These are phyloP conservation scores for Empidonax traillii DNA, from an alignment of 2,113 vertebrate genomes.

Conservation along the genomic window DNA sequence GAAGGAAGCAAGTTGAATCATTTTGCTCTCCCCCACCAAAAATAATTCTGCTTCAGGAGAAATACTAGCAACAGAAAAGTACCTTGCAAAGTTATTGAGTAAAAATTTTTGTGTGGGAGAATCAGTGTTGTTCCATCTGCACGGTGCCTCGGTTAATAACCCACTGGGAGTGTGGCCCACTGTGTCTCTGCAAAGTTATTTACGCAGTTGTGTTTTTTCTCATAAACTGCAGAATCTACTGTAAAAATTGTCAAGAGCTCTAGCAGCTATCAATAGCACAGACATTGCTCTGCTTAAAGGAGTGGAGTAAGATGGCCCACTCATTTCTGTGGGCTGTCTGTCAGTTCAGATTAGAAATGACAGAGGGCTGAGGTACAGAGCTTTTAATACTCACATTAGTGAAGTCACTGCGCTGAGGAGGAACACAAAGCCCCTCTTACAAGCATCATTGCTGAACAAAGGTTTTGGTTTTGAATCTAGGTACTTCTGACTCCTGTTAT, in stretches of 20 bases:
- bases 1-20: not conserved
- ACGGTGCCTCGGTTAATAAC: not conserved
- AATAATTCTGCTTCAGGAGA: not conserved
- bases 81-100: not conserved
- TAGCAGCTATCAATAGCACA: conserved; percentile 62
- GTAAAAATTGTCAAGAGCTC: not conserved
- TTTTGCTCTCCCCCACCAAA: not conserved
- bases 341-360: conserved; percentile 41
- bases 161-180: conserved; percentile 25
- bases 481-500: not conserved
- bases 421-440: conserved; percentile 4
- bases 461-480: not conserved
- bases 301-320: conserved; percentile 53
- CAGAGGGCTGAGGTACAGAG: conserved; percentile 33
- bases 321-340: conserved; percentile 62
- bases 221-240: conserved; percentile 22
- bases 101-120: conserved; percentile 34
- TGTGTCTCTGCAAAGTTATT: conserved; percentile 34
- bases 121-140: not conserved
- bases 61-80: not conserved
- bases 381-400: conserved; percentile 15
- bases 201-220: not conserved
- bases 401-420: not conserved
- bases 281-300: conserved; percentile 26
- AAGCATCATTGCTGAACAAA: not conserved